Evolutionary conservation across 2,888 invertebrate genomes (phyloP).

Genomic region (Hyposoter didymator): DNA sequence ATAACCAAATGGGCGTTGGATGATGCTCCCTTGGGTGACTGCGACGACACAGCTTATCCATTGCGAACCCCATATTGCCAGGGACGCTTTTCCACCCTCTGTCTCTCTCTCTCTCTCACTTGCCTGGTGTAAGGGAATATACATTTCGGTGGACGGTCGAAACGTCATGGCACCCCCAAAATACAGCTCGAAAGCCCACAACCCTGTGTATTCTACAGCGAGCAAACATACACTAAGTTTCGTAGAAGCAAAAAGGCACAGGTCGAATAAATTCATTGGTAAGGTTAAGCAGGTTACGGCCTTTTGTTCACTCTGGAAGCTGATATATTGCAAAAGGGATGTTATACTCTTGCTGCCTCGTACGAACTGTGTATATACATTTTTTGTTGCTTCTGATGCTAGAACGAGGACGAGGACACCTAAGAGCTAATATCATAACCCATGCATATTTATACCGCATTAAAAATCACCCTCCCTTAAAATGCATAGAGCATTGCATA

Average conservation of each 20-base stretch:
- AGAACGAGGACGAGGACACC: slow-evolving; percentile 74
- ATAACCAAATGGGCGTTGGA: slow-evolving; percentile 84
- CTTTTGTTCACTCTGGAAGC: neutral
- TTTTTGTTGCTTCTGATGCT: slow-evolving; percentile 75
- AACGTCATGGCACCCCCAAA: slow-evolving; percentile 30
- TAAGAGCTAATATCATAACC: slow-evolving; percentile 83
- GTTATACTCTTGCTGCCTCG: slow-evolving; percentile 63
- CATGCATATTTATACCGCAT: slow-evolving; percentile 84
- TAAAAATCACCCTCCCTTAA: slow-evolving; percentile 83
- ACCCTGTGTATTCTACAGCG: neutral
- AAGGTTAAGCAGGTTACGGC: neutral
- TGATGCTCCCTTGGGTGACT: slow-evolving; percentile 82
- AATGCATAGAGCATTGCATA: slow-evolving; percentile 81
- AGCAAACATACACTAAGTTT: neutral
- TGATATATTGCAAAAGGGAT: slow-evolving; percentile 4
- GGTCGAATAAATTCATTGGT: neutral
- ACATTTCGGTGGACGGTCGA: slow-evolving; percentile 70
- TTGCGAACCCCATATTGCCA: slow-evolving; percentile 79
- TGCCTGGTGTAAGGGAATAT: slow-evolving; percentile 43
- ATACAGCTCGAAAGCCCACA: neutral
- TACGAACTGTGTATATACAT: slow-evolving; percentile 71
- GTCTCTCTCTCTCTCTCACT: slow-evolving; percentile 32
- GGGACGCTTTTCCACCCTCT: slow-evolving; percentile 70
- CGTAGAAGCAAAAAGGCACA: slow-evolving; percentile 2
- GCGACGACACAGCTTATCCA: slow-evolving; percentile 85